Evolutionary conservation across 2,113 vertebrate species (phyloP).

Genomic region (Candoia aspera): DNA sequence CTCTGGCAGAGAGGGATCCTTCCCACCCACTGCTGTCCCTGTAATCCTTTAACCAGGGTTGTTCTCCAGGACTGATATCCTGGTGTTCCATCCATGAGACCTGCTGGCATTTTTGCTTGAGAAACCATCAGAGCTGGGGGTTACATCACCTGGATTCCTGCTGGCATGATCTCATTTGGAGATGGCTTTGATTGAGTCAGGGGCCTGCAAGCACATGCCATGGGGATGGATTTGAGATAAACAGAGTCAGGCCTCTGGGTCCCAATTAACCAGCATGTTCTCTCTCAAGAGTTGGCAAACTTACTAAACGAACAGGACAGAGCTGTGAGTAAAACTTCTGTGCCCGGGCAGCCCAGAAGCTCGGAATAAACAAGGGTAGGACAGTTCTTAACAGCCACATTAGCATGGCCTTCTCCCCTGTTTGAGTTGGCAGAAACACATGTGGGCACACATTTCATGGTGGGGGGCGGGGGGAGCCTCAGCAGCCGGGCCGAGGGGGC

Average conservation of each 20-base stretch:
- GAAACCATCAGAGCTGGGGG: conserved; percentile 14
- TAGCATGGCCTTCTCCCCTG: no score
- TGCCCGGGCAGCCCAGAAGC: neutral
- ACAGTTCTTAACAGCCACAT: no score
- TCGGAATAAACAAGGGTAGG: no score
- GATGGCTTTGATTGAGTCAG: no score
- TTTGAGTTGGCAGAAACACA: no score
- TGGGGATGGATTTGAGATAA: neutral
- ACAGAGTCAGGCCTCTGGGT: neutral
- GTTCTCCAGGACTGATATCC: neutral
- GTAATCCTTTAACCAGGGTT: neutral
- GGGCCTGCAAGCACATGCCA: neutral
- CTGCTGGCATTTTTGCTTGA: conserved; percentile 26
- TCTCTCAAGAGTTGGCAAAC: neutral
- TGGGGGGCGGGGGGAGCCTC: no score
- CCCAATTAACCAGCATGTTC: neutral
- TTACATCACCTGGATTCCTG: neutral
- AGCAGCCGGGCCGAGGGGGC: no score
- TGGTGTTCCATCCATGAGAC: no score
- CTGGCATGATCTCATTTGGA: neutral
- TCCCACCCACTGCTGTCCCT: neutral
- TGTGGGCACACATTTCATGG: no score
- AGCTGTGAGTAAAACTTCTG: neutral
- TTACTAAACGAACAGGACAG: neutral
- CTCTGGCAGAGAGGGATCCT: no score